phyloP scores from a whole-genome alignment of 2,888 invertebrate species.

The Conistra vaccinii region DNA sequence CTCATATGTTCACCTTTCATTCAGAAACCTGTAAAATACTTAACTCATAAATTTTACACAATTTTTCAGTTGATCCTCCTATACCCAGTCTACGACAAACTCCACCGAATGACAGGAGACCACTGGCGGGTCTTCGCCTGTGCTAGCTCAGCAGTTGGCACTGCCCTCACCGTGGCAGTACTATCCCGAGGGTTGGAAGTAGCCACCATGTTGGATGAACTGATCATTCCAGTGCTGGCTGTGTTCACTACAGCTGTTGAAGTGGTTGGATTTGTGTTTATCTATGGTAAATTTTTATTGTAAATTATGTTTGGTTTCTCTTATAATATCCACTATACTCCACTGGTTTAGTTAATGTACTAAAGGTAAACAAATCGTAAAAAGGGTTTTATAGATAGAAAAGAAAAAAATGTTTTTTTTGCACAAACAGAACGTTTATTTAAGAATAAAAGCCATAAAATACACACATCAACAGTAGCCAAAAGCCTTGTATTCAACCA shows the following conservation, averaged over 20 bases:
- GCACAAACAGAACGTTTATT: no score
- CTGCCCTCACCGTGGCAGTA: constrained; percentile 82
- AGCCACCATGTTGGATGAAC: constrained; percentile 81
- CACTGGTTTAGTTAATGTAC: no score
- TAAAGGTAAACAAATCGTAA: no score
- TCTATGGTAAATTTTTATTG: constrained; percentile 80
- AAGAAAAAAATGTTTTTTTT: no score
- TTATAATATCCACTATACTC: neutral
- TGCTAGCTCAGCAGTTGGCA: constrained; percentile 83
- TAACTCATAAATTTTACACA: rapidly evolving
- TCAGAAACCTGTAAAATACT: neutral
- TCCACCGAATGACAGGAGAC: constrained; percentile 82
- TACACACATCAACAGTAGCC: no score
- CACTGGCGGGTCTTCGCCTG: constrained; percentile 86
- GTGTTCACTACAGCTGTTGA: constrained; percentile 83
- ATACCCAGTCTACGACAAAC: constrained; percentile 85
- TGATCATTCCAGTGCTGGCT: constrained; percentile 82
- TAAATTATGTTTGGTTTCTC: neutral
- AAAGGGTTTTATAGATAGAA: no score
- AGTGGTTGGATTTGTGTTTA: constrained; percentile 85
- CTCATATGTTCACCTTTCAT: neutral
- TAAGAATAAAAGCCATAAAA: no score
- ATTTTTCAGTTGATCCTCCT: constrained; percentile 83
- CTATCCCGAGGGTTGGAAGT: constrained; percentile 81
- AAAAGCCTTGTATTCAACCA: no score